Evolutionary conservation across 2,888 invertebrate genomes (phyloP).

Genomic region (Timema cristinae): DNA sequence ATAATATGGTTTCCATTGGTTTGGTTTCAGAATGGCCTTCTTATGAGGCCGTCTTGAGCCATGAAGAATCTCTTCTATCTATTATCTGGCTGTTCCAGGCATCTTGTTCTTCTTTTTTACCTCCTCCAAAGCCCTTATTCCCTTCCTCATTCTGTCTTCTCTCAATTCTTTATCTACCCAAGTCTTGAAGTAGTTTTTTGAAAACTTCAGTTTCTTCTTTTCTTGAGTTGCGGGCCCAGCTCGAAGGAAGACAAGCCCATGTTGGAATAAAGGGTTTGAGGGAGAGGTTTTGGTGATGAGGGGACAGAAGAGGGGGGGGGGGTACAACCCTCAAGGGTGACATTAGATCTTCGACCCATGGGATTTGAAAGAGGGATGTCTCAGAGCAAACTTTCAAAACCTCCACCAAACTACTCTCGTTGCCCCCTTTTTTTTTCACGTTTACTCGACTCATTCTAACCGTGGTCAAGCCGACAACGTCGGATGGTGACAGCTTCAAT

Average conservation of each 20-base stretch:
- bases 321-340: not conserved
- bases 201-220: not conserved
- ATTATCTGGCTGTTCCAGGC: constrained; percentile 7
- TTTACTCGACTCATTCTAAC: too few species aligned
- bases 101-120: not conserved
- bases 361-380: too few species aligned
- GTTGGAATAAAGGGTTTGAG: not conserved
- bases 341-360: not conserved
- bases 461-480: too few species aligned
- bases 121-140: not conserved
- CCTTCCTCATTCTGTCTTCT: too few species aligned
- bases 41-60: not conserved
- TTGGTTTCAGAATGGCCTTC: too few species aligned
- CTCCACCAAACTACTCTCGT: too few species aligned
- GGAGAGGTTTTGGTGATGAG: not conserved
- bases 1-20: too few species aligned
- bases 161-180: constrained; percentile 11
- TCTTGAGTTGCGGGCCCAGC: too few species aligned
- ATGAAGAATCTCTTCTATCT: constrained; percentile 5
- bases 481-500: too few species aligned
- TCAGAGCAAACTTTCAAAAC: too few species aligned
- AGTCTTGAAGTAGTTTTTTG: not conserved
- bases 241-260: too few species aligned
- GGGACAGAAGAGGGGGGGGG: not conserved
- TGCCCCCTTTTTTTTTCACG: too few species aligned